Base-by-base conservation (phyloP, 2,113 vertebrate genomes). In the Alces alces region DNA sequence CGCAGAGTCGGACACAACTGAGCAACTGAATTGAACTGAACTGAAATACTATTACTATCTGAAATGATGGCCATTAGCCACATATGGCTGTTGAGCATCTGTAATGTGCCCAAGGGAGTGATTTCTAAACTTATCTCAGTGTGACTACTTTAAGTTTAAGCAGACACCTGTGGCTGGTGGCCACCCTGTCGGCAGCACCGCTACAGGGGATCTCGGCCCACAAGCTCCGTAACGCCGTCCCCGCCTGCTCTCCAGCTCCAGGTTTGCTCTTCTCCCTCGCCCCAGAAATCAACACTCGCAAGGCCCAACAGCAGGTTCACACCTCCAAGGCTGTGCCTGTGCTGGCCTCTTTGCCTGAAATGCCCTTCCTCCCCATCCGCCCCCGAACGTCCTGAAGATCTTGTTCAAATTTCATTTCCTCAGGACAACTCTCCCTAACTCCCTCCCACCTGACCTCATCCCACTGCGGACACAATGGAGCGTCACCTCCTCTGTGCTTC, bases 341-440 rank as follows among this genome's bases (percentile, higher is more conserved):
- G 10, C 27, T 27, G 36, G 14, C 55, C 64, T 64, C 78, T 64
- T 55, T n/a, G 58, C 45, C 87, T 57, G 76, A 95, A 64, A 85
- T 36, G 27, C 2, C 79, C 64, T 91, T 45, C 70, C 66, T 73
- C 36, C 9, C 50, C 25, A 55, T 23, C 86, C 39, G 11, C 54
- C 43, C 90, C 47, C 45, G 88, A n/a, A 86, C 10, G 45, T 54
- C 36, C 43, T 21, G 30, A 87, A 57, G 60, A 66, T 39, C 88
- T 66, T 66, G 17, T 61, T 91, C 70, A 28, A 47, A 64, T 66
- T 55, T 78, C 19, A 30, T 54, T 93, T 93, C 70, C 33, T 73
- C 8, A 0, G 30, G 36, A n/a, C 54, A 27, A 13, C 11, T 45
- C 25, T 52, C 43, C 52, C 84, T 43, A 61, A 4, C 28, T 11